phyloP scores from a whole-genome alignment of 1,140 invertebrate species.

The Myzus persicae region DNA sequence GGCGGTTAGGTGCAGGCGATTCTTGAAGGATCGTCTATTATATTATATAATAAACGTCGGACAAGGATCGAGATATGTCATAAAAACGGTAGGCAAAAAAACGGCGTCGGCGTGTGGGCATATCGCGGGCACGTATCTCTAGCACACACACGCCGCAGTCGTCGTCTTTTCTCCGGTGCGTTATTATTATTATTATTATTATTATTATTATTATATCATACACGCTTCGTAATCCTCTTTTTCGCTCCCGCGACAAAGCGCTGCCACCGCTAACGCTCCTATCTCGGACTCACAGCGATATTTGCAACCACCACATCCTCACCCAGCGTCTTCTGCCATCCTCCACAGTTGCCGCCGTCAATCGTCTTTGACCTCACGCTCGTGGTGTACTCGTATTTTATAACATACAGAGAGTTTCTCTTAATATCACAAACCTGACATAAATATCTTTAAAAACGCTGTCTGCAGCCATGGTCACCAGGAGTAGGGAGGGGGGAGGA shows the following conservation, averaged over 20 bases:
- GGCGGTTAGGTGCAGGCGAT: too few species aligned
- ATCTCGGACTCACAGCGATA: constrained; percentile 38
- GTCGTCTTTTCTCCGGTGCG: neutral
- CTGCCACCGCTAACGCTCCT: neutral
- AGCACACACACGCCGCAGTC: neutral
- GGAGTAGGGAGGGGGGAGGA: too few species aligned
- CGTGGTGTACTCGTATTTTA: neutral
- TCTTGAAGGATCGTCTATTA: neutral
- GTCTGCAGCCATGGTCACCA: too few species aligned
- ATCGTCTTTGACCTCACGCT: neutral
- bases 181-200: neutral
- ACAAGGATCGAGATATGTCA: neutral
- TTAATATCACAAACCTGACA: neutral
- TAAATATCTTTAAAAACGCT: neutral
- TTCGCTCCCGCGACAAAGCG: neutral
- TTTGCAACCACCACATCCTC: neutral
- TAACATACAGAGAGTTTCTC: neutral
- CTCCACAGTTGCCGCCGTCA: neutral
- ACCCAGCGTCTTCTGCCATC: neutral
- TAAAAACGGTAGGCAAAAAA: neutral
- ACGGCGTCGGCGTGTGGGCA: neutral
- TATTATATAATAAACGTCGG: neutral
- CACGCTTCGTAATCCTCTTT: constrained; percentile 27
- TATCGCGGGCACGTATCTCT: neutral
- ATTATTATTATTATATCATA: neutral